Evolutionary conservation across 2,113 vertebrate genomes (phyloP), one percentile per base, ranked within the genome.

Genomic region (Dicerorhinus sumatrensis): DNA sequence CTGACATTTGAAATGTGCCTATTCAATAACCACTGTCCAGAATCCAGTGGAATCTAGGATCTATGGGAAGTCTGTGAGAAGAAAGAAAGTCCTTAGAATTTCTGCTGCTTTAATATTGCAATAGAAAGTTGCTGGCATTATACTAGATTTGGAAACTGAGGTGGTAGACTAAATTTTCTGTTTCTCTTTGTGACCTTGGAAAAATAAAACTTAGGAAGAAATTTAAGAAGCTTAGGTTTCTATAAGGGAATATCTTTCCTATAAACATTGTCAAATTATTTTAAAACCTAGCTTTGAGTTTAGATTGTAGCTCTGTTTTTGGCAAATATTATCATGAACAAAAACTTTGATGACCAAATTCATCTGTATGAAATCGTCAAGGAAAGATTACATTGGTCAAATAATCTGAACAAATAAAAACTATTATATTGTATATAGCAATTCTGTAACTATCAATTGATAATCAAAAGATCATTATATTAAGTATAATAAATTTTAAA

Each of bases 181-280:
- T 63, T 94, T 36, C 46, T 72, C 48, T 46, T 65, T 93, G 69
- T 93, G 77, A 89, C 51, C 29, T 89, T 46, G 72, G 79, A 85
- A 79, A 90, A 90, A 90, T 70, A 85, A 79, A 85, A 90, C 29
- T 72, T 93, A 65, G 29, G 79, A 90, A 84, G 46, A 23, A 70
- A 90, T 90, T 90, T 36, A 63, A 62, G 46, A 87, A 14, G 23
- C 14, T 92, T 29, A 77, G 16, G 25, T 79, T 62, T 77, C 77
- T 58, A 27, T 46, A 89, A 89, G 31, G 89, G n/a, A 67, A 14
- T 67, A n/a, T 56, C 65, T 89, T 93, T 83, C 20, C 56, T 89
- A 65, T 80, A 67, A 89, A 73, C 33, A 89, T 13, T 42, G 27
- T 89, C 14, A 21, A 72, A n/a, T 89, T 79, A 84, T 95, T 89